Evolutionary conservation across 2,888 invertebrate genomes (phyloP).

Genomic region (Gymnoscelis rufifasciata): DNA sequence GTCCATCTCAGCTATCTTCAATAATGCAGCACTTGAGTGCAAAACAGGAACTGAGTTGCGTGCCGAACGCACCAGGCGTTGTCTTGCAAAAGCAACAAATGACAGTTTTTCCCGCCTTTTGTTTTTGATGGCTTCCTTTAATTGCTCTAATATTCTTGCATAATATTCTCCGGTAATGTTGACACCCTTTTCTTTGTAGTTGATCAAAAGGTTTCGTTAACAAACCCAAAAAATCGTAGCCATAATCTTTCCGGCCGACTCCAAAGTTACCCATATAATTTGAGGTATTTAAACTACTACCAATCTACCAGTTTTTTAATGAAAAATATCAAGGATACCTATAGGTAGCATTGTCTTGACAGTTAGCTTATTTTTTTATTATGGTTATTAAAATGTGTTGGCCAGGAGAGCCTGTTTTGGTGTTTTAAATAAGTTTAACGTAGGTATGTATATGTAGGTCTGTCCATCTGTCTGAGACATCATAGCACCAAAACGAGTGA

Average conservation of each 20-base stretch:
- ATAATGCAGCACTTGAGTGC: constrained; percentile 96
- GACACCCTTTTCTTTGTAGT: constrained; percentile 10
- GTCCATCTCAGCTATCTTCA: constrained; percentile 98
- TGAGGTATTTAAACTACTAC: too few relatives aligned
- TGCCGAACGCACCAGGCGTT: constrained; percentile 80
- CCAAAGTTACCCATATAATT: too few relatives aligned
- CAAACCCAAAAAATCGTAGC: constrained; percentile 22
- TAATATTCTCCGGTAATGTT: constrained; percentile 11
- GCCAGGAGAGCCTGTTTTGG: too few relatives aligned
- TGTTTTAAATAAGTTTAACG: too few relatives aligned
- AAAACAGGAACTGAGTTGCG: constrained; percentile 95
- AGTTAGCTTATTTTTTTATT: too few relatives aligned
- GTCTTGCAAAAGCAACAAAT: constrained; percentile 10
- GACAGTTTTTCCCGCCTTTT: constrained; percentile 10
- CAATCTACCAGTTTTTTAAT: too few relatives aligned
- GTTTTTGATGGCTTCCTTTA: constrained; percentile 10
- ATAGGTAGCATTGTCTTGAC: too few relatives aligned
- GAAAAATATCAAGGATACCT: too few relatives aligned
- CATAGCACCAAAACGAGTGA: too few relatives aligned
- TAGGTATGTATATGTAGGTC: too few relatives aligned
- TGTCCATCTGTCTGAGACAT: too few relatives aligned
- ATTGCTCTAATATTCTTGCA: constrained; percentile 3
- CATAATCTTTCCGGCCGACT: constrained; percentile 67
- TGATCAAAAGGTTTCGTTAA: constrained; percentile 11
- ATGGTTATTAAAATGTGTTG: too few relatives aligned